phyloP scores from a whole-genome alignment of 2,113 vertebrate genomes.

The Genyomyrus donnyi region DNA sequence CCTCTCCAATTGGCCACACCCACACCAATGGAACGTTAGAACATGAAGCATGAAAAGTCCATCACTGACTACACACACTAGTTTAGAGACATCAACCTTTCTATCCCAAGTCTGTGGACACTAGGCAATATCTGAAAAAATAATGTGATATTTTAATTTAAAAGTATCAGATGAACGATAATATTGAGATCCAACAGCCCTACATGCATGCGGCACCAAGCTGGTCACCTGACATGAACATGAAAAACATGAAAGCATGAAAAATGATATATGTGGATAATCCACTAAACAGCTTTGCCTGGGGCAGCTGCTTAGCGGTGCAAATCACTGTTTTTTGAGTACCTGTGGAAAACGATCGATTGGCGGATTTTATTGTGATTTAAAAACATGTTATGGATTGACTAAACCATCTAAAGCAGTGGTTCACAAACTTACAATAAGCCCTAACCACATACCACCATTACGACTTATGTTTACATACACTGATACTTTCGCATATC shows the following conservation, averaged over 20 bases:
- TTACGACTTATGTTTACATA: neutral
- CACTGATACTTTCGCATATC: neutral
- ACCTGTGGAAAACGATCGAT: neutral
- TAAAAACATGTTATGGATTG: neutral
- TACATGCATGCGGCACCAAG: neutral
- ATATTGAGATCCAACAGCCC: neutral
- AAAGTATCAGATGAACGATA: neutral
- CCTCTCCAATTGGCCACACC: no score
- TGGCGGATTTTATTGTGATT: neutral
- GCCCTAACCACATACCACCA: neutral
- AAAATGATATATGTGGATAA: neutral
- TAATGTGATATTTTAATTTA: no score
- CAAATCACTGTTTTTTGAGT: neutral
- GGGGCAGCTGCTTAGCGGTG: neutral
- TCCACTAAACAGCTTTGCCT: neutral
- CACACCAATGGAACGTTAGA: no score
- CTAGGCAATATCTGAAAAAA: no score
- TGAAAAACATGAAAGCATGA: no score
- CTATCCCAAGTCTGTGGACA: neutral
- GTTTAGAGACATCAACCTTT: neutral
- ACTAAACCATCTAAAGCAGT: neutral
- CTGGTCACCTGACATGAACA: neutral
- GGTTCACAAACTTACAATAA: neutral
- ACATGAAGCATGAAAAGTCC: neutral
- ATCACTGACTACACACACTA: neutral